phyloP scores from a whole-genome alignment of 2,113 vertebrate genomes.

The Chionodraco myersi region DNA sequence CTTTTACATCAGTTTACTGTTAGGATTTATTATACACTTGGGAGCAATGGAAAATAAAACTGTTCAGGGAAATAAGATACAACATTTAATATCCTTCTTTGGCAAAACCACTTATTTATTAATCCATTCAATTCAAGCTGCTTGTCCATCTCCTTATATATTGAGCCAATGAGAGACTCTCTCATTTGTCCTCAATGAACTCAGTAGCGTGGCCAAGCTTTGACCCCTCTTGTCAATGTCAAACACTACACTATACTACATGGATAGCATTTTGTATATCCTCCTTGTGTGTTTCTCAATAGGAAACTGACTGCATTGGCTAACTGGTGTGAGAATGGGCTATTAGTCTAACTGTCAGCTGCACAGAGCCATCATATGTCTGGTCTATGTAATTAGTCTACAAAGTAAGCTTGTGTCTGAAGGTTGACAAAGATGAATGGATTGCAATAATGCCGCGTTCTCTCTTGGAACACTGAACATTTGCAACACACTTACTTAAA shows the following conservation, averaged over 20 bases:
- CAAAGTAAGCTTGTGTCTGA: constrained; percentile 50
- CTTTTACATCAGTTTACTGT: constrained; percentile 4
- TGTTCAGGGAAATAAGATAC: constrained; percentile 30
- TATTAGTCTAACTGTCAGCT: constrained; percentile 42
- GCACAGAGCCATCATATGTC: constrained; percentile 63
- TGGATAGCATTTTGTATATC: constrained; percentile 32
- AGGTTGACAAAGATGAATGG: constrained; percentile 49
- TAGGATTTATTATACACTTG: constrained; percentile 1
- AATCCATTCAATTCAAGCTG: constrained; percentile 12
- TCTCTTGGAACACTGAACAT: constrained; percentile 28
- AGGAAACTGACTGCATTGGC: constrained; percentile 69
- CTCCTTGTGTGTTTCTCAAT: constrained; percentile 35
- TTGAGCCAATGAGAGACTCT: constrained; percentile 43
- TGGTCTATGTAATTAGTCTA: constrained; percentile 70
- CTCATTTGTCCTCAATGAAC: constrained; percentile 45
- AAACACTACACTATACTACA: constrained; percentile 22
- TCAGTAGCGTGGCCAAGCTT: constrained; percentile 24
- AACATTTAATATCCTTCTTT: constrained; percentile 20
- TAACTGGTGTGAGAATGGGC: constrained; percentile 57
- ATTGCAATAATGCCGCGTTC: constrained; percentile 17
- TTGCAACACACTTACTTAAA: constrained; percentile 33
- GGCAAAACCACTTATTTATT: constrained; percentile 15
- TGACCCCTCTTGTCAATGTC: constrained; percentile 36
- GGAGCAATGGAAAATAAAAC: constrained; percentile 44
- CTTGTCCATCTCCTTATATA: constrained; percentile 29